Evolutionary conservation across 2,113 vertebrate species (phyloP).

Genomic region (Rhabdornis inornatus): DNA sequence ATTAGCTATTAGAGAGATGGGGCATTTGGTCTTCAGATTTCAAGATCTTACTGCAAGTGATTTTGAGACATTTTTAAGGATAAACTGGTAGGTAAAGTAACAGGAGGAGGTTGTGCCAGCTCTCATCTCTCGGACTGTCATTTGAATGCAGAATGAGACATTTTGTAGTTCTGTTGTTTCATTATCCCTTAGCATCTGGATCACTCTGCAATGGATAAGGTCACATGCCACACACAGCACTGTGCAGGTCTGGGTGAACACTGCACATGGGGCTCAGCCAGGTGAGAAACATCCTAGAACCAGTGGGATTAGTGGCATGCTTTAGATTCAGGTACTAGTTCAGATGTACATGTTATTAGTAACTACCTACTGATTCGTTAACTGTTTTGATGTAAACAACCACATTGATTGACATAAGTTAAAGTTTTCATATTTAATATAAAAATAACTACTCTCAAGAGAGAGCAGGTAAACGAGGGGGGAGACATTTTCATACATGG

Average conservation of each 20-base stretch:
- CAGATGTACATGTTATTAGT: background rate
- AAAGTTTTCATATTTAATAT: background rate
- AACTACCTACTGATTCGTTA: background rate
- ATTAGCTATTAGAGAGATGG: conserved; percentile 11
- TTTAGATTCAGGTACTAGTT: background rate
- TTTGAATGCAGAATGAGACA: background rate
- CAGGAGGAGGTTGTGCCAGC: background rate
- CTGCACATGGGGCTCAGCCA: background rate
- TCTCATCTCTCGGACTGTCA: background rate
- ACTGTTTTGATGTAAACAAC: background rate
- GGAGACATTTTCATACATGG: background rate
- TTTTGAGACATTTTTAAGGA: conserved; percentile 26
- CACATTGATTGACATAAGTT: background rate
- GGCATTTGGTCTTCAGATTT: conserved; percentile 38
- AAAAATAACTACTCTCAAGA: background rate
- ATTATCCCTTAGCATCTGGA: background rate
- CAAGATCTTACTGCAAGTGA: conserved; percentile 18
- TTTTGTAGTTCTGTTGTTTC: background rate
- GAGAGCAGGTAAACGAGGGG: background rate
- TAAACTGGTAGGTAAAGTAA: background rate
- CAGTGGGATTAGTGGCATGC: background rate
- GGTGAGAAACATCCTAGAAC: background rate
- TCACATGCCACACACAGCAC: background rate
- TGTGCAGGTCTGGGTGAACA: background rate
- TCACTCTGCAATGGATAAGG: background rate